A percentile compares a stretch with the other conserved stretches of the same genome.
phyloP scores from a whole-genome alignment of 2,113 vertebrate genomes.

The Motacilla tschutschensis region DNA sequence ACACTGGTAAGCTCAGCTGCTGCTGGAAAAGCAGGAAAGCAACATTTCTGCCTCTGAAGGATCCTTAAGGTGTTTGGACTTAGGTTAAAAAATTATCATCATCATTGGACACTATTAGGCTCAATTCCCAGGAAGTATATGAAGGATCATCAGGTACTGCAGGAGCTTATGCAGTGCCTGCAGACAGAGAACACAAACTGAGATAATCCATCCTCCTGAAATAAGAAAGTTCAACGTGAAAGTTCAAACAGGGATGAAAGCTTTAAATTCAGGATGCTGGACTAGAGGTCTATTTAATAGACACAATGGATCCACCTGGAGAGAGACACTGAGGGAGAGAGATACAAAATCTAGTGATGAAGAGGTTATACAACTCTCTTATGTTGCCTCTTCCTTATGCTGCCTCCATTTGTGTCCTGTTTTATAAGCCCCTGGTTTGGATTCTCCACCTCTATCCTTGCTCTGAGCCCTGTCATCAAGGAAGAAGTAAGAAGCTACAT shows the following conservation, averaged over 20 bases:
- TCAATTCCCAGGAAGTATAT: not conserved
- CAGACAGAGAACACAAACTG: fast-evolving
- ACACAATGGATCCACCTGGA: not conserved
- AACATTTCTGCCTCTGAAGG: not conserved
- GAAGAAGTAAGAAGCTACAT: not conserved
- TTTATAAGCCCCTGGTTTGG: not conserved
- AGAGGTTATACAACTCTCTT: not conserved
- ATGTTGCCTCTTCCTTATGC: not conserved
- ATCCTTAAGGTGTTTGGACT: not conserved
- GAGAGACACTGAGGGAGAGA: not conserved
- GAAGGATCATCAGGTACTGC: not conserved
- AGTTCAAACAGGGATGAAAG: not conserved
- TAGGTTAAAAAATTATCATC: not conserved
- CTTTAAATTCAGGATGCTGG: not conserved
- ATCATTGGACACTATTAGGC: not conserved
- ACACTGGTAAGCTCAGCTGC: fast-evolving
- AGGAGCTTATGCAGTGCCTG: not conserved
- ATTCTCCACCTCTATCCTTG: not conserved
- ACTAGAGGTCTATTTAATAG: not conserved
- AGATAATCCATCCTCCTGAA: not conserved
- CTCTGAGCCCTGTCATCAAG: not conserved
- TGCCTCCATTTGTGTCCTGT: not conserved
- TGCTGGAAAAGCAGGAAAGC: not conserved
- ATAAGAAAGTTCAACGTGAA: fast-evolving
- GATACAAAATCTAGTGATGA: not conserved